Evolutionary conservation across 2,888 invertebrate genomes (phyloP).

Genomic region (Chalcis sispes): DNA sequence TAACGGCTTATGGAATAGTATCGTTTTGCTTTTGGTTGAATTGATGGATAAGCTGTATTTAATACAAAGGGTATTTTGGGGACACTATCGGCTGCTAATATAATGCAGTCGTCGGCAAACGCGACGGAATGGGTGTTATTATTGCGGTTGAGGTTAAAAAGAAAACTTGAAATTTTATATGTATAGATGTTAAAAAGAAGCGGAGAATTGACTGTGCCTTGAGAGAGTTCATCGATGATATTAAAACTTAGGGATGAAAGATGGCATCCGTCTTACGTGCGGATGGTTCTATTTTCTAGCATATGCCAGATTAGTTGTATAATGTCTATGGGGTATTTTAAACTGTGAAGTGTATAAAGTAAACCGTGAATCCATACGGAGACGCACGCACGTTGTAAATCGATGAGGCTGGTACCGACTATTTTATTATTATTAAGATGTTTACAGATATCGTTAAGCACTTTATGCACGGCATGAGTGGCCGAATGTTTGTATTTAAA

Average conservation of each 20-base stretch:
- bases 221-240: constrained; percentile 53
- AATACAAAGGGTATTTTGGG: not conserved
- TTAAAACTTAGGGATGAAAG: not conserved
- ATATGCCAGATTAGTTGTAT: constrained; percentile 36
- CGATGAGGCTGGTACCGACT: constrained; percentile 46
- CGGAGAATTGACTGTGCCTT: constrained; percentile 58
- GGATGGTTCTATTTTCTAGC: constrained; percentile 18
- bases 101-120: constrained; percentile 58
- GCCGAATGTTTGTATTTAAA: constrained; percentile 54
- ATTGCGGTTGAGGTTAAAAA: constrained; percentile 48
- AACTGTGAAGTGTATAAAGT: not conserved
- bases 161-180: constrained; percentile 40
- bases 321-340: constrained; percentile 12
- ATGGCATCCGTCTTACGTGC: not conserved
- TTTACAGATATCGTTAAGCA: constrained; percentile 22
- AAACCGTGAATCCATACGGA: constrained; percentile 52
- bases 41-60: not conserved
- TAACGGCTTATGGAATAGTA: not conserved
- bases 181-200: constrained; percentile 55
- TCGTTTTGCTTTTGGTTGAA: not conserved
- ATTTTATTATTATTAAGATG: constrained; percentile 23
- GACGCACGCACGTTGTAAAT: constrained; percentile 47
- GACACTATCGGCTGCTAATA: not conserved
- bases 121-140: constrained; percentile 38
- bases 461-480: constrained; percentile 52